These are phyloP conservation scores for Ophiothrix spiculata DNA, from an alignment of 35 echinoderm and acorn worm genomes.

Conservation along the genomic window DNA sequence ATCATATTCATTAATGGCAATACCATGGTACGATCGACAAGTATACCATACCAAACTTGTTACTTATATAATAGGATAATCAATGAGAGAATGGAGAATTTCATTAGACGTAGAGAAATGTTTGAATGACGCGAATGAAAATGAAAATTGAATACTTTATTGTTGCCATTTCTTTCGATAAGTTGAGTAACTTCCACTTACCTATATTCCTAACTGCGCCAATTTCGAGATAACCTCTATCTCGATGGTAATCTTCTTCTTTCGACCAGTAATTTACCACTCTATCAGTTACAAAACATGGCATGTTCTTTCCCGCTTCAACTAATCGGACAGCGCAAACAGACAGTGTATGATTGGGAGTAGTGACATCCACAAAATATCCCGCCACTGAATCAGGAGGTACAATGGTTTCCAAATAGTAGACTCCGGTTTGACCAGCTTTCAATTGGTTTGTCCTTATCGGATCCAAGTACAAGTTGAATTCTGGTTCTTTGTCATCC, in stretches of 20 bases:
- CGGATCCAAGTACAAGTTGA: conserved; percentile 34
- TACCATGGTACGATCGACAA: too few species aligned
- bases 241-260: conserved; percentile 74
- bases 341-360: conserved; percentile 56
- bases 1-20: too few species aligned
- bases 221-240: conserved; percentile 62
- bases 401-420: conserved; percentile 49
- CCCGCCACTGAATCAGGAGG: conserved; percentile 51
- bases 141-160: not conserved
- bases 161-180: not conserved
- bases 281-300: conserved; percentile 60
- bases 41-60: too few species aligned
- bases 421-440: conserved; percentile 51
- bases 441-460: conserved; percentile 28
- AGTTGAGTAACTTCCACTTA: conserved; percentile 6
- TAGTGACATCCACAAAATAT: conserved; percentile 58
- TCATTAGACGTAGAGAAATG: too few species aligned
- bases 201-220: conserved; percentile 80
- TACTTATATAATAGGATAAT: too few species aligned
- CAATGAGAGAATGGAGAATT: too few species aligned
- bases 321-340: conserved; percentile 58
- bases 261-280: conserved; percentile 53
- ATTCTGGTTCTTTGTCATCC: conserved; percentile 62
- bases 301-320: conserved; percentile 56
- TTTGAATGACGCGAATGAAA: too few species aligned